Conservation (phyloP, 1,140 invertebrate genomes). For the Mylabris phalerata region DNA sequence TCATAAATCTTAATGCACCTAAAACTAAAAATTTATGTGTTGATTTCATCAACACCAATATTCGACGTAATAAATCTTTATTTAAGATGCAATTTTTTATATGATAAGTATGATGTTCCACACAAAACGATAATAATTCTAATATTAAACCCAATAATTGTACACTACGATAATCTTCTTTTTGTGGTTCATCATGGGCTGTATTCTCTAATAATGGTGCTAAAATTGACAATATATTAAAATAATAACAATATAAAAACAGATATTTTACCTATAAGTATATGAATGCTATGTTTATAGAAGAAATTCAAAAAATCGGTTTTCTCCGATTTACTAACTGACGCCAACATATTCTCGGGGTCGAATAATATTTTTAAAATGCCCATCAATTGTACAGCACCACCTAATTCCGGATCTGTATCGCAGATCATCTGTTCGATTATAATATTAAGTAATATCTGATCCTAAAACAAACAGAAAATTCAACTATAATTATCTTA, state of each 20-base stretch:
- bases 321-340: conserved; percentile 93
- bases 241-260: conserved; percentile 1
- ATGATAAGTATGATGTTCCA: conserved; percentile 99
- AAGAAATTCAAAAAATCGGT: conserved; percentile 98
- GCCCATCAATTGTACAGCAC: conserved; percentile 91
- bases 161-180: conserved; percentile 94
- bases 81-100: conserved; percentile 97
- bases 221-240: conserved; percentile 34
- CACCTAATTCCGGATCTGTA: conserved; percentile 84
- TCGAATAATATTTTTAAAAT: conserved; percentile 91
- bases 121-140: conserved; percentile 96
- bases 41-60: conserved; percentile 95
- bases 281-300: conserved; percentile 96
- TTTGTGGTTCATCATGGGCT: conserved; percentile 73
- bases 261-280: conserved; percentile 68
- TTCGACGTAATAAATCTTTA: conserved; percentile 90
- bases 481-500: background rate
- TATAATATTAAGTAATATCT: conserved; percentile 93
- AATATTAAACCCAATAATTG: conserved; percentile 91
- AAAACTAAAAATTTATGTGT: conserved; percentile 96
- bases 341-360: conserved; percentile 96
- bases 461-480: conserved; percentile 55
- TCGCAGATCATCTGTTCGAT: conserved; percentile 94
- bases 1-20: conserved; percentile 91
- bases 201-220: conserved; percentile 88